Evolutionary conservation across 2,888 invertebrate species (phyloP), one percentile per base, ranked within the genome.

Genomic region (Ametastegia equiseti): DNA sequence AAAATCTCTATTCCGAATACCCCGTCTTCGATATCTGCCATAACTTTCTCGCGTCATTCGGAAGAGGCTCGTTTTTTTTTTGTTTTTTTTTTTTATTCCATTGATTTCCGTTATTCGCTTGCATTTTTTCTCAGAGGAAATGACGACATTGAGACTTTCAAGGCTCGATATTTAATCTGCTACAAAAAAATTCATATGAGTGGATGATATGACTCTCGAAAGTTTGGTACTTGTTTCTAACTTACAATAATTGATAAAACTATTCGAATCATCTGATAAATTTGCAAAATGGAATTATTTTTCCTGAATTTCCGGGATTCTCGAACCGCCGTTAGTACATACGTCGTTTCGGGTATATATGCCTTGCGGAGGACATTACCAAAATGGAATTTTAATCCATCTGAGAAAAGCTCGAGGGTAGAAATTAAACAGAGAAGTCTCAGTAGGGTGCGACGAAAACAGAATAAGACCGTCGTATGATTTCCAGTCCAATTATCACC

Each of bases 401-500:
- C 33, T 13, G 27, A 42, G 42, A 47, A 47, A 71, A 39, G 36
- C 19, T n/a, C 45, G 15, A 2, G 45, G 23, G 71, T 15, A 45
- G 15, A 30, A 33, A 23, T n/a, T 13, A 71, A 47, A 71, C 23
- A 47, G 27, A 47, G 30, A 71, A 69, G 45, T 71, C 71, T 47
- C 27, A 13, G 23, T 27, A 1, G n/a, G n/a, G n/a, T 27, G 7
- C 30, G 27, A 45, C n/a, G 27, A 19, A 71, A 71, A 47, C 45
- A 7, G 71, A 47, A 15, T 47, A 42, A 71, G 19, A 71, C n/a
- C n/a, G 30, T 9, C 45, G 42, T 36, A 47, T 47, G 71, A 47
- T 71, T 71, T 71, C 67, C 71, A 47, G 13, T 71, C 45, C 42
- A 71, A 71, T 71, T 71, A 71, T 71, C 71, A 71, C 27, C 47